Base-by-base conservation (phyloP, 2,113 vertebrate species). In the Odontophorus gujanensis region DNA sequence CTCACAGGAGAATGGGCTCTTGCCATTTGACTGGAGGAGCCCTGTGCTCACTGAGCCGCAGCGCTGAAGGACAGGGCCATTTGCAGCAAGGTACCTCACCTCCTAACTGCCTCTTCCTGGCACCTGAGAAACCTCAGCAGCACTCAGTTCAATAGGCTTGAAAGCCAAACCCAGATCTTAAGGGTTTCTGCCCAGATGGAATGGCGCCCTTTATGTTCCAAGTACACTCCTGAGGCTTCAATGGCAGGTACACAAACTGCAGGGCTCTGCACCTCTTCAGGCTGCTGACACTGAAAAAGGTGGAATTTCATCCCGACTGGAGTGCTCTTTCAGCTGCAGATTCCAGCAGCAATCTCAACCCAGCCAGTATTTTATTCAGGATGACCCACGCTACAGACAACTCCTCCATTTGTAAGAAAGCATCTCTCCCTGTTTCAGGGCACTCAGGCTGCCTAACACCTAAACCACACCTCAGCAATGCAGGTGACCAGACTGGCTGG, bases 1-100 rank as follows among this genome's bases (percentile, higher is more conserved):
- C 81, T 77, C 87, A 75, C 47, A 74, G 68, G 76, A 96, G 94
- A 63, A 14, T 48, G 85, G 51, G 68, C 48, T 89, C 28, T 72
- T 40, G 38, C 32, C 3, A 21, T 32, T 21, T 3, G 4, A 75
- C 57, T 79, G 8, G 7, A 81, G 38, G 94, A 93, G 43, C 18
- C 50, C 22, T 6, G 8, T 32, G n/a, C 66, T 85, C 83, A 78
- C 74, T 14, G 34, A 72, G 63, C 65, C 57, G 58, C 57, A 13
- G 26, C 59, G 32, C 22, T 36, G 38, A 68, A 71, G 0, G 17
- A 68, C 3, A 18, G 47, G 43, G 28, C 13, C 34, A 2, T 22
- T 28, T 63, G 51, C 63, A 58, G 72, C 71, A 84, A 88, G 24
- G 38, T 26, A 75, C 47, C 55, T 84, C 25, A 34, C 42, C 47